Evolutionary conservation across 2,113 vertebrate species (phyloP), one percentile per base, ranked within the genome.

Genomic region (Ageneiosus marmoratus): DNA sequence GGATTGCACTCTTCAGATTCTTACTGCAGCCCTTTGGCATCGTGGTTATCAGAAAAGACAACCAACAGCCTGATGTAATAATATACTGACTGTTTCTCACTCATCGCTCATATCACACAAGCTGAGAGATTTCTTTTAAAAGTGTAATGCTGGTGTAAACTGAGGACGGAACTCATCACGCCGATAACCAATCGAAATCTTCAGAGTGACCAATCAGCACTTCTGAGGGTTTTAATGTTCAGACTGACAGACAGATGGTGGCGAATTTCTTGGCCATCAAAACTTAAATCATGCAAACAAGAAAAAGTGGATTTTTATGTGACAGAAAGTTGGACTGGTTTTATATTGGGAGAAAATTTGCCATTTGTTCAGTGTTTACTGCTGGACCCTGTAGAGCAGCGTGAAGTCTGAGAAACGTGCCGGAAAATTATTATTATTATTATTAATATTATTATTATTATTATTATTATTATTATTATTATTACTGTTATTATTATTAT

Each of bases 61-160:
- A 55, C 11, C 34, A 2, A 53, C 22, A 12, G 32, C 29, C 51
- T 55, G 73, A 76, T 76, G 73, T 53, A 76, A 75, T 75, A 75
- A 76, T 55, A 24, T 55, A 55, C 24, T 1, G 29, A 53, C 22
- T 53, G 27, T 53, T 75, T 75, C n/a, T 74, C n/a, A 29, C 15
- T 27, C 1, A 2, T 20, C 51, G 72, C 48, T 75, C 48, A 29
- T 16, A 27, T 48, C 44, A 48, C 41, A 10, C 24, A 48, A 27
- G 44, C 44, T 8, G 67, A 48, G 46, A 34, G 4, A 32, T 20
- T 74, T 20, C 24, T 48, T 48, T 27, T 72, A 24, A 72, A 72
- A 72, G 24, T 27, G 13, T 15, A 18, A 2, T 41, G 37, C 37
- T 41, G 5, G 37, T 3, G 37, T 41, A 41, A 41, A 5, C 37